Base-by-base conservation (phyloP, 2,888 invertebrate genomes). In the Linnaemya tessellans region DNA sequence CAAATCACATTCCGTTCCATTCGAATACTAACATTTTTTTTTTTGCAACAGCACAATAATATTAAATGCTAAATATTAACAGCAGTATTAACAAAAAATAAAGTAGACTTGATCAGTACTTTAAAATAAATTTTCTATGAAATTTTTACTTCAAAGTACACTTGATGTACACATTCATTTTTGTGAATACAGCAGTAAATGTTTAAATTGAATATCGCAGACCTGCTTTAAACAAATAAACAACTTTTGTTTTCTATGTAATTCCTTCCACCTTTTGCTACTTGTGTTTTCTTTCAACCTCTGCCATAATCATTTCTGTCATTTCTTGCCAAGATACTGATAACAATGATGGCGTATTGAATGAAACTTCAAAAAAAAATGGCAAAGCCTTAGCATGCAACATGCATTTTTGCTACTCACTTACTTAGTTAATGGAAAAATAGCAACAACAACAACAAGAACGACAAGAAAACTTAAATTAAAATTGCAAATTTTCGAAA, bases 401-500 rank as follows among this genome's bases (percentile, higher is more conserved):
- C 43, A 56, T 58, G 74, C 18, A 65, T 38, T 73, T 58, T 65
- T 68, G 81, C 67, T 78, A 81, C 84, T 78, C 81, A 73, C 41
- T 30, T 30, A 30, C 30, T 30, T 30, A 30, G 81, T 78, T 49
- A 67, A 78, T 67, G 51, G 67, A n/a, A 73, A 64, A 80, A 60
- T 65, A 35, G 8, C 22, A 62, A 51, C n/a, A 73, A n/a, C 18
- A 68, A 51, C 35, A 15, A 10, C 15, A 25, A 1, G 5, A 41
- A 43, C 41, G 67, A 35, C 3, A 64, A 46, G n/a, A 38, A 64
- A 43, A 70, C 74, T 73, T 68, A 82, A 85, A 85, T 85, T 82
- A 82, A 82, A 85, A 85, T 85, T 85, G 85, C 82, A 85, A 85
- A 82, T 85, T 79, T 79, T 81, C 51, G 1, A 71, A 81, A 85